These are phyloP conservation scores for Temnothorax nylanderi DNA, from an alignment of 1,140 invertebrate species.

Conservation along the genomic window DNA sequence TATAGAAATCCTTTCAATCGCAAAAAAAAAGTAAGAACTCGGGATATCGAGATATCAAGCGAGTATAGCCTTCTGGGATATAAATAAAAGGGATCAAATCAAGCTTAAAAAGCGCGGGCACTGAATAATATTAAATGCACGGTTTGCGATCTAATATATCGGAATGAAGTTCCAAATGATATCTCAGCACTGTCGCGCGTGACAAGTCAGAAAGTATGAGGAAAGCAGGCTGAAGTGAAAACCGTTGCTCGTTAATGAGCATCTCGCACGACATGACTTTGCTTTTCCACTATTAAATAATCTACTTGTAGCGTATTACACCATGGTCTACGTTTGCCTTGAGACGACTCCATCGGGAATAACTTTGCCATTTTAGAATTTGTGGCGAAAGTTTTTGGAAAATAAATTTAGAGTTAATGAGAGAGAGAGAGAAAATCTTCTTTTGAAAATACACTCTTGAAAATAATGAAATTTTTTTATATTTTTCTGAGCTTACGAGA, in stretches of 20 bases:
- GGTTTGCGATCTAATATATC: not conserved
- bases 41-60: not conserved
- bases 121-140: slow-evolving; percentile 5
- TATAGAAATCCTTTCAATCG: not conserved
- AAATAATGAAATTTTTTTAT: not conserved
- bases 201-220: slow-evolving; percentile 24
- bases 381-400: not conserved
- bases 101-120: not conserved
- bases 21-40: not conserved
- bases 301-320: slow-evolving; percentile 35
- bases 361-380: slow-evolving; percentile 32
- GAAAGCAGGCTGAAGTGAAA: slow-evolving; percentile 17
- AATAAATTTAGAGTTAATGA: slow-evolving; percentile 23
- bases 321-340: slow-evolving; percentile 30
- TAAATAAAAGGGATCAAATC: not conserved
- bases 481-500: not conserved
- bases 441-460: no score
- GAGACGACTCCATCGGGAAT: not conserved
- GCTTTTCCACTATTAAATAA: slow-evolving; percentile 45
- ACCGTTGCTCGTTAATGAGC: slow-evolving; percentile 49
- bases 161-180: not conserved
- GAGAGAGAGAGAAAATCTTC: not conserved
- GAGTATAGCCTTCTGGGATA: not conserved
- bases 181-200: not conserved
- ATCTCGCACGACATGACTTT: slow-evolving; percentile 49